Base-by-base conservation (phyloP, 2,888 invertebrate genomes). In the Leptopilina myrica region DNA sequence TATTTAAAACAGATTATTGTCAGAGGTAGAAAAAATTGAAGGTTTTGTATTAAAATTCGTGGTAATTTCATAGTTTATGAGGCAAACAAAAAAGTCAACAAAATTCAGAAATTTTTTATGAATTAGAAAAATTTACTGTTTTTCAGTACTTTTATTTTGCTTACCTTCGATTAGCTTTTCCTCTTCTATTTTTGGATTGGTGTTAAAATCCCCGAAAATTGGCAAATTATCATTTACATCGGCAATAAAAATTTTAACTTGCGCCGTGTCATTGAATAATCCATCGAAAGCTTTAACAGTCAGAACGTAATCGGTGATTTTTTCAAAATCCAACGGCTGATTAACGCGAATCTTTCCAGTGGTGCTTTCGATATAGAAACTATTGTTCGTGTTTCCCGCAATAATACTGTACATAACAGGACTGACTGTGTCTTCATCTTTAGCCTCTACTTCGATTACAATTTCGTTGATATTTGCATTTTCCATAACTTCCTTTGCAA, bases 211-310 rank as follows among this genome's bases (percentile, higher is more conserved):
- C 43, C 93, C 91, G 88, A 99, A 98, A 1, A 95, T 94, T 0
- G 99, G 99, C 0, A 96, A 95, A 91, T 98, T 98, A 90, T 99
- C 99, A 89, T 99, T 99, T 67, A 98, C 95, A 91, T 99, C 97
- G 85, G 95, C 95, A 77, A 98, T 96, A 85, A 95, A 95, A 75
- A 98, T 97, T 76, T 95, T 94, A 0, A 98, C 98, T 85, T 94
- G 95, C 0, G 98, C 96, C 78, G 95, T 95, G 88, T 97, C 97
- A 84, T 96, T 95, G 90, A 94, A 97, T 76, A 95, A 93, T 1
- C 98, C 98, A 90, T 98, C 97, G 82, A 95, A 96, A 0, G 97
- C 97, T 82, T 95, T 93, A 2, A 98, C 96, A 77, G 95, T 96
- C n/a, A 98, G 92, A 76, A 94, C 95, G 89, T 98, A 98, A 88